Base-by-base conservation (phyloP, 2,113 vertebrate genomes). In the Clarias macrocephalus region DNA sequence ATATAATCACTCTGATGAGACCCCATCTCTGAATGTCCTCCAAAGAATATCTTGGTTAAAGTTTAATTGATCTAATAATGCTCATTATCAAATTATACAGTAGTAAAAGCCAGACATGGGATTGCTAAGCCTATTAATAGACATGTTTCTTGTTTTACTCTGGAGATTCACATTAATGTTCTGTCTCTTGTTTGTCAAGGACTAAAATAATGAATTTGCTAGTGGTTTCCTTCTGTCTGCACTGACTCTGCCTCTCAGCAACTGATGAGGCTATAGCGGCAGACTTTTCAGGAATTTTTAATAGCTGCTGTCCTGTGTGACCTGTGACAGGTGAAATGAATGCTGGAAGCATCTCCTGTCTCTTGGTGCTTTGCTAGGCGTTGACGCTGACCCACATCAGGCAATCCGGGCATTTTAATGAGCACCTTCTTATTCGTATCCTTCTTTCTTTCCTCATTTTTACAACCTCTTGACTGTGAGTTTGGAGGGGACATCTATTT, bases 351-450 rank as follows among this genome's bases (percentile, higher is more conserved):
- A n/a, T 87, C 89, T 85, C 52, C 68, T 80, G 83, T 88, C 73
- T 76, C 86, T 88, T 37, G 79, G 66, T 81, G 83, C 66, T 81
- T 59, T 81, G 57, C 73, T 82, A 89, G 82, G 84, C 42, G 15
- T 86, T 83, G 89, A 83, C 87, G 89, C 90, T 92, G 90, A 90
- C 91, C 90, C 37, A 88, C 90, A 92, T 89, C 86, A 91, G 89
- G 89, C 30, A 89, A 89, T 85, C 89, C 81, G 85, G 80, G 79
- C 85, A 89, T 93, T 93, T 93, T 94, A 94, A 94, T 92, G 93
- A 94, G 93, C 91, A 91, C 83, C 89, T 82, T 33, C 54, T 88
- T 84, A 48, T 66, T 82, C 79, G 57, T 75, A 75, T 68, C 33
- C 48, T 70, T 85, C 54, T 77, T 37, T 73, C 30, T 11, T 52